Evolutionary conservation across 2,113 vertebrate species (phyloP), one percentile per base, ranked within the genome.

Genomic region (Geococcyx californianus): DNA sequence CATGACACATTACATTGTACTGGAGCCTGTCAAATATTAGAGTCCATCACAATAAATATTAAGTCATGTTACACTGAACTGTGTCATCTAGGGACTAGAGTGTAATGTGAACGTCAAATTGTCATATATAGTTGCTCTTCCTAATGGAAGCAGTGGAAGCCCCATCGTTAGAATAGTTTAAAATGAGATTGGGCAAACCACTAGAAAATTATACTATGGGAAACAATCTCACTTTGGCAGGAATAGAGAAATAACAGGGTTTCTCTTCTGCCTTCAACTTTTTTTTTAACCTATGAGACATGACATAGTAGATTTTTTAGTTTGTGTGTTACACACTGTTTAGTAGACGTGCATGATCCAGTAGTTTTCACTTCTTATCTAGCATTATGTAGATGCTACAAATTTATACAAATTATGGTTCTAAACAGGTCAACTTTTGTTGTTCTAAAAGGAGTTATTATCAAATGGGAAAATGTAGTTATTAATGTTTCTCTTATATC

Each of bases 31-130:
- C 87, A 93, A 88, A 72, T 51, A 19, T 45, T 93, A 17, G 38
- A 96, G 68, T 94, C 83, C 73, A 62, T 94, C 83, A 89, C 79
- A 87, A 68, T 92, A 90, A 81, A 96, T 90, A 45, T 94, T 67
- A 51, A 84, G 64, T 92, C 79, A 93, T 19, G 44, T 88, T 96
- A 78, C n/a, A 58, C 12, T 87, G 73, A 90, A 76, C 74, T 42
- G 60, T 78, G 64, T 73, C 62, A 79, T 51, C 68, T 40, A 64
- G 88, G 18, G 90, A 92, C 64, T 76, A 49, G 54, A 89, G 24
- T 68, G 56, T 92, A 93, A 92, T 79, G 73, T 70, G 83, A 93
- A 92, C 95, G 93, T 93, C 95, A 97, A 38, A 84, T 89, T 94
- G 80, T 89, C 86, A 81, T 81, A 52, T 73, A 18, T 14, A n/a